Evolutionary conservation across 2,113 vertebrate species (phyloP).

Genomic region (Galemys pyrenaicus): DNA sequence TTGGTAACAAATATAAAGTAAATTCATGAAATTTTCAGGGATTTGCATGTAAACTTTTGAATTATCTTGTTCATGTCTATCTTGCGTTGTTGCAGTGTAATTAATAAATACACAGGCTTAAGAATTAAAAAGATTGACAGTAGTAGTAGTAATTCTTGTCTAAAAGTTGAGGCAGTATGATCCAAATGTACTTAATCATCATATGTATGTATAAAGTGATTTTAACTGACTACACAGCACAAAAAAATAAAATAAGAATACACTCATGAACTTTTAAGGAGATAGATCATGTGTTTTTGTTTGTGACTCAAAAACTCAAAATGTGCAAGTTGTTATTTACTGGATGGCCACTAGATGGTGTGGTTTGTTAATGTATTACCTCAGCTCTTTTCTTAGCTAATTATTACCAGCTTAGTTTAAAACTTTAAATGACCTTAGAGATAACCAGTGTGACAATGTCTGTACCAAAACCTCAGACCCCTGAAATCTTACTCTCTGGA

Average conservation of each 20-base stretch:
- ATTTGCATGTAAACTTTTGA: no score
- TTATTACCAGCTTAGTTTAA: slow-evolving; percentile 23
- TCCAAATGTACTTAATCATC: not conserved
- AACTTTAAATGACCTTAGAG: not conserved
- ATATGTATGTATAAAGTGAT: not conserved
- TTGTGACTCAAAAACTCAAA: not conserved
- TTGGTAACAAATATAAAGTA: no score
- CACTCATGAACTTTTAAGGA: not conserved
- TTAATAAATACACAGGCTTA: no score
- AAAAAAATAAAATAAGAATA: not conserved
- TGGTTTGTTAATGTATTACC: slow-evolving; percentile 36
- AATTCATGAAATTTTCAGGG: no score
- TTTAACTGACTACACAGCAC: not conserved
- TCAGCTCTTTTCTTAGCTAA: slow-evolving; percentile 21
- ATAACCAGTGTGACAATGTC: not conserved
- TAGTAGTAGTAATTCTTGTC: not conserved
- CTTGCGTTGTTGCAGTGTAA: no score
- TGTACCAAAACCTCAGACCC: not conserved
- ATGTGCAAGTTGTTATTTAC: slow-evolving; percentile 40
- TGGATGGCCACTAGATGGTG: slow-evolving; percentile 71
- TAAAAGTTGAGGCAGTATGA: not conserved
- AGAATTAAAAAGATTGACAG: not conserved
- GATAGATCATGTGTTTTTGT: not conserved
- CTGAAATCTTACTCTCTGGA: not conserved
- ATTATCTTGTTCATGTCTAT: no score